These are phyloP conservation scores for Eueides isabella DNA, from an alignment of 1,140 invertebrate species.

Conservation along the genomic window DNA sequence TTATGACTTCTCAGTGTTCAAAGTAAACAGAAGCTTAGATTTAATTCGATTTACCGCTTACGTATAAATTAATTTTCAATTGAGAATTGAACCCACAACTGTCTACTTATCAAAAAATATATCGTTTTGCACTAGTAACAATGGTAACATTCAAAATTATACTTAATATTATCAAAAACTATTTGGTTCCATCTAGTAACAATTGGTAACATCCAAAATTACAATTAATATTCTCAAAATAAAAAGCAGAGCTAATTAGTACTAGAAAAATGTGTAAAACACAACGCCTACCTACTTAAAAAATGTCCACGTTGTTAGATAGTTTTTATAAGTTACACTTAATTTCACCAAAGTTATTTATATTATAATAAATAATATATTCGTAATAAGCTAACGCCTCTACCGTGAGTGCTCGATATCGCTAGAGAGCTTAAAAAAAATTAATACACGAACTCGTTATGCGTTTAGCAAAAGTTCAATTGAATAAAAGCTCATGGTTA, in stretches of 20 bases:
- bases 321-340: constrained; percentile 27
- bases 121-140: too few species aligned
- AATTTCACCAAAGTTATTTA: constrained; percentile 35
- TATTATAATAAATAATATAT: constrained; percentile 4
- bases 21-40: too few species aligned
- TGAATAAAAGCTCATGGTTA: background rate
- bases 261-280: constrained; percentile 21
- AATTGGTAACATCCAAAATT: too few species aligned
- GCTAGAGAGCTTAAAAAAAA: background rate
- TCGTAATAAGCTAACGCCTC: background rate
- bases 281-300: constrained; percentile 27
- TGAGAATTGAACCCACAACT: too few species aligned
- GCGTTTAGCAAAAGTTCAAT: background rate
- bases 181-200: too few species aligned
- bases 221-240: background rate
- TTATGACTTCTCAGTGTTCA: too few species aligned
- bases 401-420: background rate
- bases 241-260: background rate
- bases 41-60: too few species aligned
- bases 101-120: too few species aligned
- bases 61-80: too few species aligned
- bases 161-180: too few species aligned
- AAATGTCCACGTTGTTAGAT: constrained; percentile 33
- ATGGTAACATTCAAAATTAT: too few species aligned
- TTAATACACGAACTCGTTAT: constrained; percentile 4